phyloP scores from a whole-genome alignment of 2,888 invertebrate species.

The Hermaeophaga mercurialis region DNA sequence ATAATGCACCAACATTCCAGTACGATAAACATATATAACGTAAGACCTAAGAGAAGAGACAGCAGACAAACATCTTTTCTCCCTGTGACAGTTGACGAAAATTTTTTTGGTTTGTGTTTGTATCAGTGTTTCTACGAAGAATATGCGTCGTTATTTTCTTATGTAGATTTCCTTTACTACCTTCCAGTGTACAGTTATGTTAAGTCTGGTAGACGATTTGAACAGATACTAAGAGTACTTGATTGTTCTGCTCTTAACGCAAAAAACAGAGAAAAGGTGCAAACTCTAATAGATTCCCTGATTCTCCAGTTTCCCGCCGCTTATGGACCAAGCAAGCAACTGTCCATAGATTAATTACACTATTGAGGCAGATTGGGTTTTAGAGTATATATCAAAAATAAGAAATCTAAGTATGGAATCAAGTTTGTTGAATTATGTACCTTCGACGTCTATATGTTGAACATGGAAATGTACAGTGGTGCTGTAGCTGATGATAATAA shows the following conservation, averaged over 20 bases:
- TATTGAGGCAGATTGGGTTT: constrained; percentile 18
- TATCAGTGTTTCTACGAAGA: constrained; percentile 13
- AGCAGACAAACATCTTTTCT: constrained; percentile 10
- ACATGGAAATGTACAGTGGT: constrained; percentile 21
- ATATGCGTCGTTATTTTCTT: constrained; percentile 13
- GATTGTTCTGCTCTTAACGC: neutral
- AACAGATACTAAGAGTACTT: constrained; percentile 5
- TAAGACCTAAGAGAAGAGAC: constrained; percentile 19
- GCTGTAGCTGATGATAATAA: neutral
- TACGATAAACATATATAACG: too few relatives aligned
- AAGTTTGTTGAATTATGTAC: constrained; percentile 1
- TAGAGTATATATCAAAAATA: constrained; percentile 22
- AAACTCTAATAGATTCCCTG: constrained; percentile 13
- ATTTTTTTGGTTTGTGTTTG: constrained; percentile 14
- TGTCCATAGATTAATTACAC: constrained; percentile 19
- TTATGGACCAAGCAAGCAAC: constrained; percentile 14
- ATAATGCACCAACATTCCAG: too few relatives aligned
- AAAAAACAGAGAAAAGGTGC: constrained; percentile 10
- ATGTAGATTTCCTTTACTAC: neutral
- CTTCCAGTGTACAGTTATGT: constrained; percentile 1
- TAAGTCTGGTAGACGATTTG: constrained; percentile 8
- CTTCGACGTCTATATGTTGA: constrained; percentile 15
- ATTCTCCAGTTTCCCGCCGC: constrained; percentile 10
- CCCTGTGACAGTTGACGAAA: constrained; percentile 15
- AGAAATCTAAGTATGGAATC: constrained; percentile 11